Percentiles rank a stretch among this genome's conserved stretches.
These are phyloP conservation scores for Anoura caudifer DNA, from an alignment of 2,113 vertebrate species.

Conservation along the genomic window DNA sequence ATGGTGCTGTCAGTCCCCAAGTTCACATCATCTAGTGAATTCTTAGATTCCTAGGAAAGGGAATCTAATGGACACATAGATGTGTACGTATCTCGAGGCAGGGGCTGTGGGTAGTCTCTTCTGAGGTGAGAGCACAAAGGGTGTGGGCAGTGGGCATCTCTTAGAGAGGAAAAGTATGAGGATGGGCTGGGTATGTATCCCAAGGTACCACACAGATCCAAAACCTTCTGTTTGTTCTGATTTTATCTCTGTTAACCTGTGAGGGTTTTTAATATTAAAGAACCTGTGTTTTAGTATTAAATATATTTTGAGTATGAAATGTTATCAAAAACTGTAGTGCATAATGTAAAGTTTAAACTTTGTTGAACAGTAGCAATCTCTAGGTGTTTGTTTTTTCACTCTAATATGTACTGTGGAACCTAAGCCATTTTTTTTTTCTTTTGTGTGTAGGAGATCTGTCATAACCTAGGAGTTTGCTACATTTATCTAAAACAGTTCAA, in stretches of 20 bases:
- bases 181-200: background rate
- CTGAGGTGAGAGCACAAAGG: background rate
- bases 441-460: constrained; percentile 90
- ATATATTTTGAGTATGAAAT: background rate
- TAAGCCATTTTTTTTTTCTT: background rate
- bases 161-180: background rate
- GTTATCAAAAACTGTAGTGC: background rate
- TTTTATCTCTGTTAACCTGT: background rate
- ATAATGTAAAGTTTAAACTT: background rate
- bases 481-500: constrained; percentile 95
- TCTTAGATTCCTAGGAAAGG: background rate
- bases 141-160: background rate
- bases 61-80: background rate
- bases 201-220: background rate
- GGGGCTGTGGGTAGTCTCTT: background rate
- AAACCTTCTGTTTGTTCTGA: background rate
- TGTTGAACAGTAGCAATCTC: background rate
- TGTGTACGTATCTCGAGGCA: background rate
- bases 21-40: background rate
- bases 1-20: background rate
- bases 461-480: constrained; percentile 96
- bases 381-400: background rate
- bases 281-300: background rate
- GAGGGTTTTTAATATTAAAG: background rate
- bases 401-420: background rate